A percentile compares a stretch with the other conserved stretches of the same genome.
Conservation (phyloP, 2,797 vertebrate genomes). For the Sparidentex hasta region DNA sequence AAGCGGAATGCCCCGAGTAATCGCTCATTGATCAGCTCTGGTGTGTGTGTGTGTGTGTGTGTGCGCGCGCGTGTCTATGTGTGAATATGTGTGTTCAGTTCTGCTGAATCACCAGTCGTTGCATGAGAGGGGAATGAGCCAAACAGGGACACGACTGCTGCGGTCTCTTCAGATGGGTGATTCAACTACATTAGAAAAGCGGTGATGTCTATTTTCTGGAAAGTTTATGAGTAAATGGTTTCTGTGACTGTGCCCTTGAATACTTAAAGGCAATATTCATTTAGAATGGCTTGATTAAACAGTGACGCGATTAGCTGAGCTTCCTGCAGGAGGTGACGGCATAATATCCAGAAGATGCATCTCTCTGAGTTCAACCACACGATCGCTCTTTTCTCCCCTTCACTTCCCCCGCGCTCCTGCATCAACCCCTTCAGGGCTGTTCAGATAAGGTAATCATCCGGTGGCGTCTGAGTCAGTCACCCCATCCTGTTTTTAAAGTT, state of each 20-base stretch:
- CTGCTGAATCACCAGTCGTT: constrained; percentile 39
- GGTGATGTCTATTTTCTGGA: background rate
- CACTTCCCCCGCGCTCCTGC: background rate
- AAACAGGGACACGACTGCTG: constrained; percentile 2
- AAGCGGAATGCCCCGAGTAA: constrained; percentile 15
- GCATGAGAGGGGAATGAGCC: background rate
- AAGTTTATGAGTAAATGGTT: background rate
- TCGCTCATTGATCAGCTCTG: constrained; percentile 11
- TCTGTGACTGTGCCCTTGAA: background rate
- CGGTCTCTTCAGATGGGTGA: constrained; percentile 19
- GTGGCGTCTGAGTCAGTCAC: constrained; percentile 63
- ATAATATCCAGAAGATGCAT: background rate
- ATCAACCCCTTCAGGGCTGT: background rate
- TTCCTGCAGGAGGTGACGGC: constrained; percentile 24
- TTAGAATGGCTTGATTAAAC: no score
- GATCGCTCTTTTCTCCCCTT: background rate
- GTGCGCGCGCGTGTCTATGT: constrained; percentile 3
- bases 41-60: constrained; percentile 20
- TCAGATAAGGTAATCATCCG: constrained; percentile 40
- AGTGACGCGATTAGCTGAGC: no score
- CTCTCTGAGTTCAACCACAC: constrained; percentile 24
- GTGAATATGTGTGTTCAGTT: constrained; percentile 13
- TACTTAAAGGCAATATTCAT: background rate
- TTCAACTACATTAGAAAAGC: constrained; percentile 20
- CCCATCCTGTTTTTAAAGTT: constrained; percentile 57